A percentile compares a stretch with the other conserved stretches of the same genome.
phyloP scores from a whole-genome alignment of 2,888 invertebrate species.

The Ophion slaviceki region DNA sequence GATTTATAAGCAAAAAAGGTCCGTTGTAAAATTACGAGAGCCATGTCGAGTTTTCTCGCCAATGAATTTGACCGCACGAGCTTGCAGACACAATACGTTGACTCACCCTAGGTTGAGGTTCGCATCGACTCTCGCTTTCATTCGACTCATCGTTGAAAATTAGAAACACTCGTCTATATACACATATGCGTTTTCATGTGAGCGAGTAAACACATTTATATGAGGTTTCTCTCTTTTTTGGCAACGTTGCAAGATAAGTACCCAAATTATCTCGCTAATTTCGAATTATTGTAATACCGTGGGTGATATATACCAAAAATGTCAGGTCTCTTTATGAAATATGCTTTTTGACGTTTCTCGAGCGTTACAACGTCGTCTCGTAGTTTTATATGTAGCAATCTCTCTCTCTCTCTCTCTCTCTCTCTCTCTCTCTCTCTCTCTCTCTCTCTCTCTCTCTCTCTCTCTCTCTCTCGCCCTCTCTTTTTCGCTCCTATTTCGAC shows the following conservation, averaged over 20 bases:
- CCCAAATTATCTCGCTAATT: slow-evolving; percentile 52
- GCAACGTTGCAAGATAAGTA: slow-evolving; percentile 27
- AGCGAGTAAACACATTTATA: not conserved
- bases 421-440: slow-evolving; percentile 8
- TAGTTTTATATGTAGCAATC: slow-evolving; percentile 32
- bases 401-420: slow-evolving; percentile 1
- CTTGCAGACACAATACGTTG: slow-evolving; percentile 57
- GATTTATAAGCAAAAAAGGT: slow-evolving; percentile 37
- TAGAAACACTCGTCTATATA: slow-evolving; percentile 10
- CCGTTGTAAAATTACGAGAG: slow-evolving; percentile 28
- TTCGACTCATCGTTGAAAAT: slow-evolving; percentile 49
- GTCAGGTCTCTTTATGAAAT: slow-evolving; percentile 51
- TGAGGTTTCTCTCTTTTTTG: slow-evolving; percentile 33
- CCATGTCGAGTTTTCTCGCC: not conserved
- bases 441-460: slow-evolving; percentile 4
- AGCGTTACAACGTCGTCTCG: slow-evolving; percentile 40
- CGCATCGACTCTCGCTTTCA: not conserved
- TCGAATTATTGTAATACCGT: slow-evolving; percentile 45
- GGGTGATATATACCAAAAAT: slow-evolving; percentile 9
- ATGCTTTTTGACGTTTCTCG: slow-evolving; percentile 43
- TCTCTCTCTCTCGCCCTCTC: slow-evolving; percentile 4
- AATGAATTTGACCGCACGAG: slow-evolving; percentile 39
- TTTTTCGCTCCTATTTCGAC: slow-evolving; percentile 13
- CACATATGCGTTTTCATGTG: not conserved
- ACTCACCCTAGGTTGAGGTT: slow-evolving; percentile 29